Evolutionary conservation across 2,888 invertebrate species (phyloP), one percentile per base, ranked within the genome.

Genomic region (Lucinisca nassula): DNA sequence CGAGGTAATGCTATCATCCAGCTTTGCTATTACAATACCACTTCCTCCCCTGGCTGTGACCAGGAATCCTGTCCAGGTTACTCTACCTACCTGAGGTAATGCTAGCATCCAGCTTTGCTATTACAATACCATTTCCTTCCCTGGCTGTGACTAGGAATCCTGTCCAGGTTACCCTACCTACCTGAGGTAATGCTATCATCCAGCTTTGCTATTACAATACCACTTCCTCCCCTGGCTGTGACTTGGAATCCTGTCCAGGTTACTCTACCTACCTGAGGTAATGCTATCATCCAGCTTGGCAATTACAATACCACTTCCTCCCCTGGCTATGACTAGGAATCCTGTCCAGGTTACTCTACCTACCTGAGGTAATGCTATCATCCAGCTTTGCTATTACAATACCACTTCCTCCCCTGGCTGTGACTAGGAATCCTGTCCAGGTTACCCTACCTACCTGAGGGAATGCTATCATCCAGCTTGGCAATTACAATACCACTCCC

Each of bases 401-500:
- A 1, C 95, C 95, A 91, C 95, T 95, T 14, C 95, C 95, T 21
- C 94, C 95, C 82, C 95, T 82, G 4, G 95, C 95, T 32, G 95
- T 95, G 30, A 95, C 94, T 55, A 95, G 92, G 76, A 95, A 95
- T 8, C 95, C 95, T 27, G 95, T 92, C 84, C 95, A 95, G 58
- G 95, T 72, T 38, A 95, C 94, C 17, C 94, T 95, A 21, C 51
- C 10, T 81, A 91, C 91, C 90, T 87, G 91, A 90, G 70, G 88
- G 84, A 40, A 89, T 83, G 32, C 92, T 80, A 30, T 90, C 94
- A 91, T 92, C 92, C 1, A 94, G 77, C 79, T 94, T 95, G 14
- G 95, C 95, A 61, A 95, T 95, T 30, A 95, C 95, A 80, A 95
- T 95, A 1, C 95, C 95, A 91, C 95, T 95, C 14, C 95, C 95